Evolutionary conservation across 1,140 invertebrate genomes (phyloP), one percentile per base, ranked within the genome.

Genomic region (Protaetia brevitarsis): DNA sequence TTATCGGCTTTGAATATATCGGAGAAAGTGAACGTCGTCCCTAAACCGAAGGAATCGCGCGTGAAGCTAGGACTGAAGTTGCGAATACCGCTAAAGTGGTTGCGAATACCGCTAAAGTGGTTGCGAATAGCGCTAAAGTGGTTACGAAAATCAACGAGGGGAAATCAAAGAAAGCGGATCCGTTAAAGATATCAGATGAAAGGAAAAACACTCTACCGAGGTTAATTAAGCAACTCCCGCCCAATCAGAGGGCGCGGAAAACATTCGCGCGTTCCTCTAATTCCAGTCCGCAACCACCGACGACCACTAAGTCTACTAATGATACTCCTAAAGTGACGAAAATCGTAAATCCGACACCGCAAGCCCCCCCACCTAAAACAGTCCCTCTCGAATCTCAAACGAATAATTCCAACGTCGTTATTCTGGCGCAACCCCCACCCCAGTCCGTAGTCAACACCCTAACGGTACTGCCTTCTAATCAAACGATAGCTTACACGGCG

Each of bases 1-100:
- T 51, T 76, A 13, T 75, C 74, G 0, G 75, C 75, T 7, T 69
- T 76, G 30, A 75, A 76, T 57, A 75, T 76, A 28, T 70, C 70
- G 1, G 73, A 74, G 41, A 74, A 72, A 45, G 64, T 67, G 11
- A 69, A 71, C 36, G 23, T 57, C 13, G 34, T 41, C 8, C 64
- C 56, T 16, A 71, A 60, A 21, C 37, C 66, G 16, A 23, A 23
- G 41, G 26, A 51, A 19, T 51, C 26, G 26, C 21, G 41, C 7
- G 41, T 51, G 16, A 51, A 51, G 19, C 41, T 23, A 51, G 41
- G n/a, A 51, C 41, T 10, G 26, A 56, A 28, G 11, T 23, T 11
- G 58, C 58, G 19, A 51, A 51, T 51, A 51, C 19, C 26, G 26
- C 1, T 7, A 51, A 8, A 6, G 41, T 23, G n/a, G n/a, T n/a